A percentile compares a stretch with the other conserved stretches of the same genome.
These are phyloP conservation scores for Euthynnus affinis DNA, from an alignment of 2,797 vertebrate species.

Conservation along the genomic window DNA sequence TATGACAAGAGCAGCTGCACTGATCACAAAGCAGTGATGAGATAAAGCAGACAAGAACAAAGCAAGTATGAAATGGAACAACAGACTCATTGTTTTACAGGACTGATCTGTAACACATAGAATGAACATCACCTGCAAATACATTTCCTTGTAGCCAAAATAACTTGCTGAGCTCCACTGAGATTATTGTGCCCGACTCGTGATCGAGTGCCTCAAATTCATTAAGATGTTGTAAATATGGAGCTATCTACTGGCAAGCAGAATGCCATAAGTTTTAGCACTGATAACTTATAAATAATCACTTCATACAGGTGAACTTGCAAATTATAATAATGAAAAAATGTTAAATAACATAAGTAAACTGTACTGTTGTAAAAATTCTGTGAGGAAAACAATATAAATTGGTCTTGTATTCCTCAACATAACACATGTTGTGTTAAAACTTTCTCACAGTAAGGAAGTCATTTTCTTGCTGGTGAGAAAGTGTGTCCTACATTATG, in stretches of 20 bases:
- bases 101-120: neutral
- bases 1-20: slow-evolving; percentile 1
- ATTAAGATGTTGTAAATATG: neutral
- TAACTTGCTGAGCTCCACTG: neutral
- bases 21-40: neutral
- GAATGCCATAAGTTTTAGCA: neutral
- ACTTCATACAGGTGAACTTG: neutral
- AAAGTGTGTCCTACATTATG: neutral
- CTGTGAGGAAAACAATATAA: neutral
- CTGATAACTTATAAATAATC: neutral
- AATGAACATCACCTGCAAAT: neutral
- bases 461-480: neutral
- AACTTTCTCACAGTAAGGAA: neutral
- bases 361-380: neutral
- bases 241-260: neutral
- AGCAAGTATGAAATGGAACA: neutral
- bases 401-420: neutral
- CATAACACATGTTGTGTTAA: neutral
- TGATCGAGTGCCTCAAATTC: neutral
- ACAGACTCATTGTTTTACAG: neutral
- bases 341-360: neutral
- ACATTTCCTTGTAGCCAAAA: neutral
- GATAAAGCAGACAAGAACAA: neutral
- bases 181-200: neutral
- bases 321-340: neutral